phyloP scores from a whole-genome alignment of 1,140 invertebrate species.

The Asbolus verrucosus region DNA sequence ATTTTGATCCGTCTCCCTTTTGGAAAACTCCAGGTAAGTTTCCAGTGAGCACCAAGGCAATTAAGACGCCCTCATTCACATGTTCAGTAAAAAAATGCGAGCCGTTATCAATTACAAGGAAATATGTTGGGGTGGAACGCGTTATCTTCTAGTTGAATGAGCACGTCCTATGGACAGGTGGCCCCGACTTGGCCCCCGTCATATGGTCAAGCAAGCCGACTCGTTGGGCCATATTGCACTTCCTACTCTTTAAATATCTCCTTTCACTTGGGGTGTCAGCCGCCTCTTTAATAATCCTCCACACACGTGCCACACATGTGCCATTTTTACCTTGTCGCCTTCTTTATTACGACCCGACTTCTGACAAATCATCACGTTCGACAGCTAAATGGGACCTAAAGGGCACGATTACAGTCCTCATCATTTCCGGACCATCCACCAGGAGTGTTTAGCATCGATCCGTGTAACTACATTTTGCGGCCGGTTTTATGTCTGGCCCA shows the following conservation, averaged over 20 bases:
- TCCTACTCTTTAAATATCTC: constrained; percentile 40
- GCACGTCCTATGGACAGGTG: constrained; percentile 29
- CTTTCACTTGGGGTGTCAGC: constrained; percentile 11
- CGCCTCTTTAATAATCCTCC: constrained; percentile 11
- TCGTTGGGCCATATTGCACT: constrained; percentile 18
- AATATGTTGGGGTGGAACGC: constrained; percentile 22
- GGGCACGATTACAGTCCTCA: too few species aligned
- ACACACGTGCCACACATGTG: constrained; percentile 34
- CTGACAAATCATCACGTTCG: neutral
- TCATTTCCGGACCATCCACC: neutral
- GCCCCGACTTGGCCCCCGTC: constrained; percentile 30
- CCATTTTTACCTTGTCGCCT: constrained; percentile 13
- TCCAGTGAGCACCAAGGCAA: too few species aligned
- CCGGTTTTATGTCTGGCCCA: constrained; percentile 14
- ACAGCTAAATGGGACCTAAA: too few species aligned
- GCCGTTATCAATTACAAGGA: constrained; percentile 43
- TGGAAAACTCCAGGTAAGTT: too few species aligned
- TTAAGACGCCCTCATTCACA: too few species aligned
- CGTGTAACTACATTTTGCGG: constrained; percentile 18
- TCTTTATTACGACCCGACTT: neutral
- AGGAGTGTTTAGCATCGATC: constrained; percentile 5
- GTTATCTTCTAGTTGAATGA: constrained; percentile 29
- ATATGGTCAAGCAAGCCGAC: constrained; percentile 41
- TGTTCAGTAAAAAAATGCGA: neutral
- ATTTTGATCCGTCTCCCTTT: too few species aligned